Evolutionary conservation across 1,140 invertebrate species (phyloP).

Genomic region (Drosophila kohkoa): DNA sequence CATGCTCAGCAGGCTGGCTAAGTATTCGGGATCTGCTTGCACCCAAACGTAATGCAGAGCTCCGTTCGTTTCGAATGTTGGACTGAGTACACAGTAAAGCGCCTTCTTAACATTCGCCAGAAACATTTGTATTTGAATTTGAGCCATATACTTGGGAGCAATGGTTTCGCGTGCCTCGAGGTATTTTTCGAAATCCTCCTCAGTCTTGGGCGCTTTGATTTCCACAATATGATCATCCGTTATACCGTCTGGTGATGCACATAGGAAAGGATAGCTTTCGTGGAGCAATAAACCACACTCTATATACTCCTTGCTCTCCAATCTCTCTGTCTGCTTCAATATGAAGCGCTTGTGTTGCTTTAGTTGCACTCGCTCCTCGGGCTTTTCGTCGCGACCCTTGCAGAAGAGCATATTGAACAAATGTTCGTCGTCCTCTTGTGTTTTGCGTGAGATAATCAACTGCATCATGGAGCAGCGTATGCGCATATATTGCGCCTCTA

Average conservation of each 20-base stretch:
- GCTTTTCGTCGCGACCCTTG: conserved; percentile 71
- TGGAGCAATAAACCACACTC: conserved; percentile 79
- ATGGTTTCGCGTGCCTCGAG: conserved; percentile 75
- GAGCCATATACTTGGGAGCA: conserved; percentile 84
- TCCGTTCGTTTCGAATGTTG: conserved; percentile 79
- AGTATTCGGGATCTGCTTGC: conserved; percentile 76
- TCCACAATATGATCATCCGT: conserved; percentile 85
- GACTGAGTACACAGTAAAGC: conserved; percentile 80
- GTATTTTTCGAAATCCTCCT: conserved; percentile 84
- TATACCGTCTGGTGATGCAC: conserved; percentile 85
- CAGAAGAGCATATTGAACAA: conserved; percentile 77
- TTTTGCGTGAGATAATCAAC: conserved; percentile 65
- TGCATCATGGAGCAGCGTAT: conserved; percentile 81
- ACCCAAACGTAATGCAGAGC: conserved; percentile 83
- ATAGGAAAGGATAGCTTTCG: conserved; percentile 77
- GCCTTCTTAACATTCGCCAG: conserved; percentile 82
- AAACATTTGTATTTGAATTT: conserved; percentile 86
- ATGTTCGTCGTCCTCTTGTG: conserved; percentile 65
- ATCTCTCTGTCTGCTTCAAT: conserved; percentile 79
- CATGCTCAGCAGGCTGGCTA: conserved; percentile 64
- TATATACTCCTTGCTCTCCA: conserved; percentile 79
- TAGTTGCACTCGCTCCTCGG: conserved; percentile 66
- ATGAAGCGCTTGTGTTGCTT: conserved; percentile 84
- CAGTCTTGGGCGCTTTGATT: conserved; percentile 85
- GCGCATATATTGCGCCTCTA: conserved; percentile 79